A percentile compares a stretch with the other conserved stretches of the same genome.
These are phyloP conservation scores for Rhabdophis nuchalis DNA, from an alignment of 2,797 vertebrate genomes.

Conservation along the genomic window DNA sequence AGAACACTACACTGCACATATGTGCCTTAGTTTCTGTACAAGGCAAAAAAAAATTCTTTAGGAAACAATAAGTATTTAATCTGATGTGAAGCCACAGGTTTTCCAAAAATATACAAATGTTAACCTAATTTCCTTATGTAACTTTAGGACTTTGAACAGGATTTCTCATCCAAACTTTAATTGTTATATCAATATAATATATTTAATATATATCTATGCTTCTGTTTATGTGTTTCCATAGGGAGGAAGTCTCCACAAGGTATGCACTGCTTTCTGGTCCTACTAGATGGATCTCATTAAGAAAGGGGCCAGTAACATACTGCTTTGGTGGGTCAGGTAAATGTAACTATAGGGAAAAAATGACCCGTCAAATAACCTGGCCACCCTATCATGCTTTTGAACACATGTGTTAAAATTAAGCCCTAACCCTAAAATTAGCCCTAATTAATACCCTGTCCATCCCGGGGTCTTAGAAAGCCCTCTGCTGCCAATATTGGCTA, in stretches of 20 bases:
- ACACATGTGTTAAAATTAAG: too few species aligned
- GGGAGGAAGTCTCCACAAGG: not conserved
- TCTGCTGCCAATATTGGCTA: too few species aligned
- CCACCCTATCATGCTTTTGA: too few species aligned
- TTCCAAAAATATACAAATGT: not conserved
- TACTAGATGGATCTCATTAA: not conserved
- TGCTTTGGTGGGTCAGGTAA: not conserved
- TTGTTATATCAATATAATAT: not conserved
- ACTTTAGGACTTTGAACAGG: not conserved
- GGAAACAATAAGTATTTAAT: not conserved
- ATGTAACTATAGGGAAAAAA: not conserved
- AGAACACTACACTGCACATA: not conserved
- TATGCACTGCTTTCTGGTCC: not conserved
- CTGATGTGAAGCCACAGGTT: not conserved
- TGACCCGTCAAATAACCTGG: not conserved
- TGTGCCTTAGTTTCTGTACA: not conserved
- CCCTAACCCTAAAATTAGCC: too few species aligned
- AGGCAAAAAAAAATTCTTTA: not conserved
- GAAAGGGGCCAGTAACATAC: not conserved
- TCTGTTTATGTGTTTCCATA: not conserved
- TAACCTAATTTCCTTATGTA: not conserved
- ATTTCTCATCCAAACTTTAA: not conserved
- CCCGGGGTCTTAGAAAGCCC: too few species aligned
- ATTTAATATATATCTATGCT: not conserved
- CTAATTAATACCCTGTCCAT: too few species aligned